Conservation (phyloP, 2,797 vertebrate species). For the Acestrorhynchus altus region DNA sequence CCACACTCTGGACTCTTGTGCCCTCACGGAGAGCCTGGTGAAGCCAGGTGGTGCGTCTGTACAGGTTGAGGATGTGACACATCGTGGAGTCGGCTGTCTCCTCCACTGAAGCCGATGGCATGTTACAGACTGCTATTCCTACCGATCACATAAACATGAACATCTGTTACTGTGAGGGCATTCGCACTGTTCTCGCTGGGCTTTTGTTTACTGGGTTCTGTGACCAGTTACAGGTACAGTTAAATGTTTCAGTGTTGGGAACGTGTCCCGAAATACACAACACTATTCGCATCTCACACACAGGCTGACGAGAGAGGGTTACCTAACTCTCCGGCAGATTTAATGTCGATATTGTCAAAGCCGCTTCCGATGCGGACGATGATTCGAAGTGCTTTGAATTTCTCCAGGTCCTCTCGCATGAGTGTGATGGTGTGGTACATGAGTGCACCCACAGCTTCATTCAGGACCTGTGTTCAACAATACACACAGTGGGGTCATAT, state of each 20-base stretch:
- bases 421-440: conserved; percentile 99
- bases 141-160: conserved; percentile 30
- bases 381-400: conserved; percentile 97
- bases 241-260: too few relatives aligned
- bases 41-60: conserved; percentile 96
- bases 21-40: conserved; percentile 96
- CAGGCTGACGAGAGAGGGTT: conserved; percentile 49
- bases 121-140: conserved; percentile 98
- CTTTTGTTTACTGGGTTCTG: too few relatives aligned
- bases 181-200: too few relatives aligned
- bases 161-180: too few relatives aligned
- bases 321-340: conserved; percentile 97
- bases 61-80: conserved; percentile 97
- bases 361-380: conserved; percentile 97
- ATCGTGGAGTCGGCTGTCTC: conserved; percentile 96
- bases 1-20: conserved; percentile 94
- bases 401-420: conserved; percentile 96
- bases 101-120: conserved; percentile 96
- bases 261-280: too few relatives aligned
- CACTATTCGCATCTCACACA: too few relatives aligned
- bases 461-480: conserved; percentile 85
- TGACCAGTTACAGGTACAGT: too few relatives aligned
- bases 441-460: conserved; percentile 95
- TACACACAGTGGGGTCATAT: neutral
- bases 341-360: conserved; percentile 98